Base-by-base conservation (phyloP, 2,113 vertebrate genomes). In the Tursiops truncatus region DNA sequence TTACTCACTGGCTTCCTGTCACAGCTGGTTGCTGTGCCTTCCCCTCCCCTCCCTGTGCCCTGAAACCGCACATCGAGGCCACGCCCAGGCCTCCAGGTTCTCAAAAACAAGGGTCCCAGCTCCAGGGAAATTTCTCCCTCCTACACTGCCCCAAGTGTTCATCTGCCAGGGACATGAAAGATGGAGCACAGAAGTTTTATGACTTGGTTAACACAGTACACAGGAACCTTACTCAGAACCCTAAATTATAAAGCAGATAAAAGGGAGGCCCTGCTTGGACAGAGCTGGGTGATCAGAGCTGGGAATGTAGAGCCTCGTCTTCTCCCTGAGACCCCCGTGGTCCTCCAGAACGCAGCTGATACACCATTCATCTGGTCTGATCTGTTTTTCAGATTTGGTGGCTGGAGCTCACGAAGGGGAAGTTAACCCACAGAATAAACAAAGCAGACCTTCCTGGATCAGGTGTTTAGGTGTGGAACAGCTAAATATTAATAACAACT, bases 1-100 rank as follows among this genome's bases (percentile, higher is more conserved):
- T 65, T 21, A 71, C 56, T 92, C 86, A 65, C 44, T 10, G 14
- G 70, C 91, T 96, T 91, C 93, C 87, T 65, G 38, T 15, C 70
- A 38, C 71, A 53, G 81, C 93, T 80, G 90, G 60, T 18, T 1
- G 47, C 70, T 56, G 28, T 56, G 94, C 58, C 23, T 44, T 41
- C 53, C 38, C 38, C 31, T 33, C 36, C 68, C 65, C 13, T 1
- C 6, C n/a, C 73, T 3, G 18, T 10, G 31, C 53, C 94, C 70
- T 38, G 20, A 20, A 28, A 26, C n/a, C 8, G 1, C 62, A 17
- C 21, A 0, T 7, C 0, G 0, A 82, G 67, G 65, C 63, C 71
- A 20, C 1, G 0, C 23, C 84, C 84, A 68, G 79, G n/a, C 50
- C 15, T 67, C 56, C n/a, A 18, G 60, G 53, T 33, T 89, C 68